Percentiles rank a stretch among this genome's conserved stretches.
phyloP scores from a whole-genome alignment of 2,113 vertebrate species.

The Peromyscus leucopus region DNA sequence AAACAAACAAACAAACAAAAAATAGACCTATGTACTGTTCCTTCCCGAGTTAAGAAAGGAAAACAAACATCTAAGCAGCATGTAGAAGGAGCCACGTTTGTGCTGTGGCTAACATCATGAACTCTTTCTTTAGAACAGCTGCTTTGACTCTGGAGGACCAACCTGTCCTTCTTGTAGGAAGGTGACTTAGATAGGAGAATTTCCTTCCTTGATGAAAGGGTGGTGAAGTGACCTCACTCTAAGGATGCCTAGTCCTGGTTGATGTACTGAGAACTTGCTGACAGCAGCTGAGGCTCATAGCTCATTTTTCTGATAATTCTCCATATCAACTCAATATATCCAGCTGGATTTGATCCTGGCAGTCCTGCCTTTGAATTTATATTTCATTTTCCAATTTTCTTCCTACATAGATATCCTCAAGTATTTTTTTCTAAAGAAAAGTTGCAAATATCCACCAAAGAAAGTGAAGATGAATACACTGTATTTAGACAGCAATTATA shows the following conservation, averaged over 20 bases:
- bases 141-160: constrained; percentile 41
- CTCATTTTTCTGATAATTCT: constrained; percentile 28
- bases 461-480: not conserved
- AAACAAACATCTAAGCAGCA: constrained; percentile 28
- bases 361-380: not conserved
- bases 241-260: not conserved
- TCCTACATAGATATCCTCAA: not conserved
- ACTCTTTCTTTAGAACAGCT: constrained; percentile 50
- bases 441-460: not conserved
- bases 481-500: not conserved
- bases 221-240: not conserved
- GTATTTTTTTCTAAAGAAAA: not conserved
- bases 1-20: not conserved
- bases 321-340: not conserved
- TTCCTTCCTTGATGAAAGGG: not conserved
- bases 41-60: constrained; percentile 9
- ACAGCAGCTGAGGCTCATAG: not conserved
- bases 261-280: not conserved
- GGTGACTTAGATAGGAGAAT: constrained; percentile 36
- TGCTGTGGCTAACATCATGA: constrained; percentile 21
- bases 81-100: not conserved
- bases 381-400: constrained; percentile 16
- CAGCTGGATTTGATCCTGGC: constrained; percentile 10
- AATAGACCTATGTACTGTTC: not conserved
- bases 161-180: constrained; percentile 13